Evolutionary conservation across 2,888 invertebrate species (phyloP), one percentile per base, ranked within the genome.

Genomic region (Sarcophaga carnaria): DNA sequence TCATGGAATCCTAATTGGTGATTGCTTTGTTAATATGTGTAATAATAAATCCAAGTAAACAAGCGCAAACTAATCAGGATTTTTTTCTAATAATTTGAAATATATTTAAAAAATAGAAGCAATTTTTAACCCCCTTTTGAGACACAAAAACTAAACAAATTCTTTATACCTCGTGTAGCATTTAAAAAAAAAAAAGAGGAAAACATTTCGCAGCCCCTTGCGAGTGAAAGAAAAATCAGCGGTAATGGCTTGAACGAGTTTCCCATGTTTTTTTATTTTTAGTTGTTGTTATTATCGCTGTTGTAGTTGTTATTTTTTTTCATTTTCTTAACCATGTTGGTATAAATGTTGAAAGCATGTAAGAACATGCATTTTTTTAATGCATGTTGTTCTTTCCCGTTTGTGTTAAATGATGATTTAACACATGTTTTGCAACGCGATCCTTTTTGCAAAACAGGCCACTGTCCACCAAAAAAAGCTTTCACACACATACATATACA

Each of bases 361-460:
- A 79, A 82, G 79, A 86, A 87, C 87, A 87, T 84, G 81, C 70
- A 87, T 84, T 87, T 87, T 37, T 87, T 87, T 84, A 87, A 87
- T 87, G 84, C 87, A 87, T 82, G 84, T 87, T 87, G 84, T 81
- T 84, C 37, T 66, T 84, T 47, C 81, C 84, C 87, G 87, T 84
- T 87, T 87, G 81, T 87, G 87, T 87, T 87, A 87, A 87, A 87
- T 87, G 87, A 87, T 87, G 87, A 87, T 87, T 87, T 87, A 87
- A 87, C 87, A 87, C 84, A 84, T 87, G 87, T 87, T 87, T 78
- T 85, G 76, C 87, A 87, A 87, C 87, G 87, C 87, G 87, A 87
- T 87, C 87, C 87, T 85, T 87, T 85, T 81, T 82, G 76, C 81
- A 83, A 49, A 85, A 82, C 82, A 79, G 87, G 79, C 84, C 84